These are phyloP conservation scores for Ia io DNA, from an alignment of 2,113 vertebrate genomes.

Conservation along the genomic window DNA sequence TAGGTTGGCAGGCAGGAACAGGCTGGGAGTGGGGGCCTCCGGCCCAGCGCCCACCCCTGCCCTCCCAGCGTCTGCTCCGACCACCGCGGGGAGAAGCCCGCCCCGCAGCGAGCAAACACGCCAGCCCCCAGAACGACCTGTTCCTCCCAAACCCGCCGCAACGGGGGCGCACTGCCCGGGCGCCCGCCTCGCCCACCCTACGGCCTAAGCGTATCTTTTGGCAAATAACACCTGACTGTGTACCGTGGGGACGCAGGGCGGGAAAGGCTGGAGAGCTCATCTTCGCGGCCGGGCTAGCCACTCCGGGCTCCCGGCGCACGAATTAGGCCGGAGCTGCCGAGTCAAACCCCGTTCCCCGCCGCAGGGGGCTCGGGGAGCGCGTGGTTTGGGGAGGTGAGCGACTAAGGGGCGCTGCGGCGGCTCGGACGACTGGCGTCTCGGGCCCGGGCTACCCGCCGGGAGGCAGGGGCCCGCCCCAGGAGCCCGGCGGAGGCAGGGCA, in stretches of 20 bases:
- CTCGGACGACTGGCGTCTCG: neutral
- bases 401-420: neutral
- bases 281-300: neutral
- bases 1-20: neutral
- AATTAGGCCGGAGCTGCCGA: constrained; percentile 59
- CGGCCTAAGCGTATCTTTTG: constrained; percentile 7
- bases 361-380: neutral
- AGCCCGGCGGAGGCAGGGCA: constrained; percentile 47
- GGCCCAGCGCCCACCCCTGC: neutral
- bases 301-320: neutral
- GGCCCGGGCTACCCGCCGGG: neutral
- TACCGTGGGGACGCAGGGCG: neutral
- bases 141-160: neutral
- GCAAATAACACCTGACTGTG: neutral
- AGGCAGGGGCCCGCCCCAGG: neutral
- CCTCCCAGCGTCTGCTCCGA: constrained; percentile 25
- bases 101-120: neutral
- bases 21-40: neutral
- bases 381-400: neutral
- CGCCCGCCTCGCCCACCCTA: neutral
- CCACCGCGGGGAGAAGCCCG: neutral
- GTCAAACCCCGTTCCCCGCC: neutral
- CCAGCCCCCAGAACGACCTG: neutral
- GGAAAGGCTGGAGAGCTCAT: constrained; percentile 27
- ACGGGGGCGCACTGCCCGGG: neutral